Percentiles rank a stretch among this genome's conserved stretches.
Conservation (phyloP, 1,140 invertebrate genomes). For the Drosophila equinoxialis region DNA sequence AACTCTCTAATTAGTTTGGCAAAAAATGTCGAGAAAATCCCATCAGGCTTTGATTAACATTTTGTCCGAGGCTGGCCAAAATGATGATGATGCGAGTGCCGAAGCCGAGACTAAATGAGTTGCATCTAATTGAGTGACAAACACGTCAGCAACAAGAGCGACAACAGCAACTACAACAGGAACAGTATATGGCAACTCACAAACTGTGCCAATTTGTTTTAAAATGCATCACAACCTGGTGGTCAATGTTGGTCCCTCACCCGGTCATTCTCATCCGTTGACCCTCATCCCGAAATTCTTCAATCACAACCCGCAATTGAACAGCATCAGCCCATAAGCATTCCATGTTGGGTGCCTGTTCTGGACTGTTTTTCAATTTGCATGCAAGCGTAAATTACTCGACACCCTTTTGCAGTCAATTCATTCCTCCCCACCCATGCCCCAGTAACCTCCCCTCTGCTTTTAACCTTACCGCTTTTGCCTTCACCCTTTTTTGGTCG, state of each 20-base stretch:
- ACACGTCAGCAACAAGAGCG: constrained; percentile 46
- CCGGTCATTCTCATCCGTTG: background rate
- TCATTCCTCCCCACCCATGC: background rate
- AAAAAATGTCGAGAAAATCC: constrained; percentile 50
- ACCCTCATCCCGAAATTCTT: background rate
- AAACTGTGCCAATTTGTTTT: constrained; percentile 81
- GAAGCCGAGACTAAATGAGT: constrained; percentile 63
- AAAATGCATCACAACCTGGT: constrained; percentile 69
- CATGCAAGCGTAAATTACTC: constrained; percentile 75
- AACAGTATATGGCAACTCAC: constrained; percentile 42
- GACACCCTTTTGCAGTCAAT: constrained; percentile 22
- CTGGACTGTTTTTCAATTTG: constrained; percentile 77
- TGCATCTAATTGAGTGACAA: constrained; percentile 80
- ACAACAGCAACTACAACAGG: constrained; percentile 27
- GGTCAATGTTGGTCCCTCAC: constrained; percentile 57
- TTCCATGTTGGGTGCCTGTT: constrained; percentile 48
- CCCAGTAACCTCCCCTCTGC: constrained; percentile 6
- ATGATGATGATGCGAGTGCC: constrained; percentile 34
- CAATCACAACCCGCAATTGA: constrained; percentile 3
- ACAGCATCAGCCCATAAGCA: constrained; percentile 2
- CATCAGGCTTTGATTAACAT: constrained; percentile 80
- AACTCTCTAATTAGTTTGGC: constrained; percentile 67
- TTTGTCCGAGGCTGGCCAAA: constrained; percentile 57
- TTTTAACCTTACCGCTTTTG: background rate
- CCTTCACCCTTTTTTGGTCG: constrained; percentile 14